Percentiles rank a stretch among this genome's conserved stretches.
These are phyloP conservation scores for Stigmatopora nigra DNA, from an alignment of 2,113 vertebrate species.

Conservation along the genomic window DNA sequence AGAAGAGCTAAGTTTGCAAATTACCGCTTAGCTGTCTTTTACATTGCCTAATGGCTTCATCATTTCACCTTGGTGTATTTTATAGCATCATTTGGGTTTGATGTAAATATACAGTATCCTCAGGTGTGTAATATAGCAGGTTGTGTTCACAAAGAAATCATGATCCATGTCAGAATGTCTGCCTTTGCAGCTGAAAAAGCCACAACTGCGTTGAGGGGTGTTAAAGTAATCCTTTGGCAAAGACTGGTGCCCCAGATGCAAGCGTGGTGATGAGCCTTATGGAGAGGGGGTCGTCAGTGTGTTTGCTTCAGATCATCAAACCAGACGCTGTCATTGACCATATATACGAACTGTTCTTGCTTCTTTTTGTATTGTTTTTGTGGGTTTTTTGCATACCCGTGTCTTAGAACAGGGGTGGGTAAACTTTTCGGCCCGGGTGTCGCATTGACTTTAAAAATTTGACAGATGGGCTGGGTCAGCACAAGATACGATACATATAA, in stretches of 20 bases:
- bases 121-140: too few species aligned
- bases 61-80: too few species aligned
- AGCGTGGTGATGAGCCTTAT: slow-evolving; percentile 46
- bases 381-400: slow-evolving; percentile 7
- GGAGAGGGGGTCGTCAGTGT: slow-evolving; percentile 10
- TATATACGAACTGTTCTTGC: slow-evolving; percentile 37
- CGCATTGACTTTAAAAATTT: too few species aligned
- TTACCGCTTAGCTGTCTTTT: too few species aligned
- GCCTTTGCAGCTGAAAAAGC: slow-evolving; percentile 55
- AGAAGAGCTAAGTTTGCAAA: too few species aligned
- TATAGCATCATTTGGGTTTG: too few species aligned
- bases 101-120: too few species aligned
- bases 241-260: slow-evolving; percentile 49
- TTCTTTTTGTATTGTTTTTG: slow-evolving; percentile 16
- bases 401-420: too few species aligned
- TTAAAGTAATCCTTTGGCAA: slow-evolving; percentile 58
- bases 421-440: too few species aligned
- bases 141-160: not conserved
- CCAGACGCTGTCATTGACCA: slow-evolving; percentile 39
- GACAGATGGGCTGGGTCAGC: too few species aligned
- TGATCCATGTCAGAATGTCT: not conserved
- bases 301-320: slow-evolving; percentile 59
- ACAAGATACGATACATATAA: too few species aligned
- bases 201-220: slow-evolving; percentile 37
- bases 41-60: too few species aligned